A percentile compares a stretch with the other conserved stretches of the same genome.
Conservation (phyloP, 2,797 vertebrate species). For the Peromyscus attwateri region DNA sequence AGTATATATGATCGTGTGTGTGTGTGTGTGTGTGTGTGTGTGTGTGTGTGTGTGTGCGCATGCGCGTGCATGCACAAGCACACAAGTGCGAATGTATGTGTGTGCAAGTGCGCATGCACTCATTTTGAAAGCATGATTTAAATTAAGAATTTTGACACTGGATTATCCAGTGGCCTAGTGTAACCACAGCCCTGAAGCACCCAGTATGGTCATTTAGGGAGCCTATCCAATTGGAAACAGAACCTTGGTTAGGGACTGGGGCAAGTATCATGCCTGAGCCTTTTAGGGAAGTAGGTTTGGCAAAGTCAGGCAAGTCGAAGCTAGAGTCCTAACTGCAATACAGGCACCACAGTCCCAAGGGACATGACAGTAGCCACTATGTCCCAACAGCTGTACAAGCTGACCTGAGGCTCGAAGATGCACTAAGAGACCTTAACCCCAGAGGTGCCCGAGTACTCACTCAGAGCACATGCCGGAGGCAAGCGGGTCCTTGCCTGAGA, state of each 20-base stretch:
- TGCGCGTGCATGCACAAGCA: no score
- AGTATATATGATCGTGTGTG: not conserved
- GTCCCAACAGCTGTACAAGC: not conserved
- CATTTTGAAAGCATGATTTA: not conserved
- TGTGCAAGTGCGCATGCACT: not conserved
- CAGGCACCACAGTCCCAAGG: rapidly evolving
- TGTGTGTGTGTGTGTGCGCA: not conserved
- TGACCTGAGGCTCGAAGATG: not conserved
- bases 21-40: not conserved
- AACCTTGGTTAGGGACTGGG: not conserved
- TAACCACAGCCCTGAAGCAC: not conserved
- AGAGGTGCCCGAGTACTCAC: not conserved
- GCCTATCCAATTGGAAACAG: not conserved
- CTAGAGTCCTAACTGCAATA: not conserved
- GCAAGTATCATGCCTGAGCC: not conserved
- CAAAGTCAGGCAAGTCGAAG: not conserved
- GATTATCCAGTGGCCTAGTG: not conserved
- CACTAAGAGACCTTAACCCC: not conserved
- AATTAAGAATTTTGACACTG: not conserved
- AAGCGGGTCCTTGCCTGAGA: not conserved
- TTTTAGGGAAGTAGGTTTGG: not conserved
- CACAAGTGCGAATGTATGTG: not conserved
- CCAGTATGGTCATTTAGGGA: not conserved
- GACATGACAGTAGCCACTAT: not conserved
- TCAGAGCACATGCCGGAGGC: not conserved